phyloP scores from a whole-genome alignment of 2,797 vertebrate genomes.

The Falco biarmicus region DNA sequence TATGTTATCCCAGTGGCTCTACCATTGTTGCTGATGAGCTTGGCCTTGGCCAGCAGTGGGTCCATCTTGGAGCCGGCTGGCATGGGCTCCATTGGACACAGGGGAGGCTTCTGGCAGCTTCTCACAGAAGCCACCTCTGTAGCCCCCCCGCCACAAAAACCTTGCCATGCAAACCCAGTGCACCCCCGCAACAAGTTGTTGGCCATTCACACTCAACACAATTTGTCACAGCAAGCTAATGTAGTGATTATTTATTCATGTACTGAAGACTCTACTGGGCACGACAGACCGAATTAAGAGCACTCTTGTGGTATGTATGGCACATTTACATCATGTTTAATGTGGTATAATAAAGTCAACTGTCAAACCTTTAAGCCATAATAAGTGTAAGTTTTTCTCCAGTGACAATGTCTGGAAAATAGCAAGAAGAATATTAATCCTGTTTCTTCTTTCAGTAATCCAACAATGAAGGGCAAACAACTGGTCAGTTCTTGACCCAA shows the following conservation, averaged over 20 bases:
- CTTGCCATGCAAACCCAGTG: background rate
- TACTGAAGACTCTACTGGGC: background rate
- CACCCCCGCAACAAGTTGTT: background rate
- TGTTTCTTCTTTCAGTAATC: background rate
- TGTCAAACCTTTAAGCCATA: background rate
- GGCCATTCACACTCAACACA: background rate
- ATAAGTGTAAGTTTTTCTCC: background rate
- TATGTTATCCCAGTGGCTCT: background rate
- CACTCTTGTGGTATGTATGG: background rate
- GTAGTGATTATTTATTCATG: conserved; percentile 24
- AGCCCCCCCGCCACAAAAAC: rapidly evolving
- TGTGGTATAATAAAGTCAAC: conserved; percentile 10
- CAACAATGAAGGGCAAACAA: background rate
- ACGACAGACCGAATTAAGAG: conserved; percentile 33
- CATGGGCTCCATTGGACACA: background rate
- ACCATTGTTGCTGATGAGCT: background rate
- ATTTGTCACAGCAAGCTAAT: conserved; percentile 1
- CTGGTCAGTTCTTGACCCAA: background rate
- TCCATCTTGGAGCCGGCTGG: background rate
- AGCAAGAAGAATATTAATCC: background rate
- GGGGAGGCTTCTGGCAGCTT: background rate
- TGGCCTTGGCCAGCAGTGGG: background rate
- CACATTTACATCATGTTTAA: conserved; percentile 35
- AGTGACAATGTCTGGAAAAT: background rate
- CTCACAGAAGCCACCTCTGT: background rate